A percentile compares a stretch with the other conserved stretches of the same genome.
These are phyloP conservation scores for Phasianus colchicus DNA, from an alignment of 2,113 vertebrate species.

Conservation along the genomic window DNA sequence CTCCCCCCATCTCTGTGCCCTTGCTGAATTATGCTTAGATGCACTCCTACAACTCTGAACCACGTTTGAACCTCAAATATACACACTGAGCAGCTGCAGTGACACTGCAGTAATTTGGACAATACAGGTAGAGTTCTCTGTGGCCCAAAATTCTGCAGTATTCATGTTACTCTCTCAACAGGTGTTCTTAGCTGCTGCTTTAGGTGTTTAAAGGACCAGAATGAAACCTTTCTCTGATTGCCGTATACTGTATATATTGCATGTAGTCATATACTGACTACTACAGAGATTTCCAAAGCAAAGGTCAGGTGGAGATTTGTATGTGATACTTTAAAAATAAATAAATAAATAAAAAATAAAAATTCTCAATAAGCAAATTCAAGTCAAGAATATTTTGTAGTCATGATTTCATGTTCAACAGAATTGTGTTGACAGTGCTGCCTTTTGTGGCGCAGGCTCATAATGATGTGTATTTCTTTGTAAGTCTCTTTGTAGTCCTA, in stretches of 20 bases:
- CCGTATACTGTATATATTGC: no score
- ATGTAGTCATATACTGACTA: background rate
- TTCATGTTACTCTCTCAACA: background rate
- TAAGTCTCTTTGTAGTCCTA: background rate
- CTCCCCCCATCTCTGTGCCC: fast-evolving
- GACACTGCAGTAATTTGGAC: background rate
- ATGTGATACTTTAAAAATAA: background rate
- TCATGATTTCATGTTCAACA: fast-evolving
- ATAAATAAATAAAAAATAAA: background rate
- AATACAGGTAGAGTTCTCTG: background rate
- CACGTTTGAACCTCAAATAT: fast-evolving
- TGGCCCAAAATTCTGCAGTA: background rate
- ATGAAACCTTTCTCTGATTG: background rate
- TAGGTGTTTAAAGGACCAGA: background rate
- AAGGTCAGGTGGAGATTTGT: background rate
- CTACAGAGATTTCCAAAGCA: background rate
- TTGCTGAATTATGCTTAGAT: background rate
- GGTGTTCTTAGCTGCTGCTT: background rate
- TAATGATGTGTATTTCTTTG: background rate
- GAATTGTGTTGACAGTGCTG: background rate
- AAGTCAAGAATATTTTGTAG: background rate
- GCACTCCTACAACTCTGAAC: background rate
- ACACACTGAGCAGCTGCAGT: background rate
- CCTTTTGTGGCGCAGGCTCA: background rate
- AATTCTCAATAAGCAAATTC: background rate